phyloP scores from a whole-genome alignment of 1,140 invertebrate species.

The Zaprionus nigranus region DNA sequence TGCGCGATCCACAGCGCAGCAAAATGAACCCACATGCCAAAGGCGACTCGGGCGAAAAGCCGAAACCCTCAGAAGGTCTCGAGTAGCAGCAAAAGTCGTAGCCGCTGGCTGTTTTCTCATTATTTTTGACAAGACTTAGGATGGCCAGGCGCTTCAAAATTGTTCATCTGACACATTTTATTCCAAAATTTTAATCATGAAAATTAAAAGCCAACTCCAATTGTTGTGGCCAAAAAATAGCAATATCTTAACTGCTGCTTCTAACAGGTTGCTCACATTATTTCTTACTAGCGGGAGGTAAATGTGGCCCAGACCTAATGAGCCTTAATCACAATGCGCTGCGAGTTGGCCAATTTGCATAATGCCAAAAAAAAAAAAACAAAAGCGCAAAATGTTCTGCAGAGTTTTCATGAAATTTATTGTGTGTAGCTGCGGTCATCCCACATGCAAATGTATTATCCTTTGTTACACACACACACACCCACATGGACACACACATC shows the following conservation, averaged over 20 bases:
- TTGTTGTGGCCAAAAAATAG: not conserved
- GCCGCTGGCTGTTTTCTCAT: not conserved
- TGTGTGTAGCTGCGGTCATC: slow-evolving; percentile 51
- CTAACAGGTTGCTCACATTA: not conserved
- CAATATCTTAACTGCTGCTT: not conserved
- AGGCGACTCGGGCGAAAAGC: not conserved
- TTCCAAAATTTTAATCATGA: slow-evolving; percentile 26
- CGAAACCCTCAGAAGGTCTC: not conserved
- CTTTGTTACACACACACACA: slow-evolving; percentile 59
- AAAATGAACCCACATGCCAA: not conserved
- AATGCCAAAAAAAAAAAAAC: slow-evolving; percentile 8
- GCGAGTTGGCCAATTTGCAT: slow-evolving; percentile 31
- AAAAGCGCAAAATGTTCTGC: slow-evolving; percentile 51
- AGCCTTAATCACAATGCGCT: slow-evolving; percentile 52
- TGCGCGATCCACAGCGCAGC: not conserved
- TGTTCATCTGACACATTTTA: not conserved
- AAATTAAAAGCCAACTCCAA: slow-evolving; percentile 13
- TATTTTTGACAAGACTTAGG: not conserved
- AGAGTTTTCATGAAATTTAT: slow-evolving; percentile 73
- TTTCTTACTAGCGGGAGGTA: not conserved
- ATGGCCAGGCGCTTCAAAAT: not conserved
- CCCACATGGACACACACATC: slow-evolving; percentile 21
- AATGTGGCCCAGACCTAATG: slow-evolving; percentile 44
- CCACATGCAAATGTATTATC: slow-evolving; percentile 64
- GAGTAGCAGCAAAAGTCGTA: not conserved